Evolutionary conservation across 2,888 invertebrate genomes (phyloP).

Genomic region (Sminthurides aquaticus): DNA sequence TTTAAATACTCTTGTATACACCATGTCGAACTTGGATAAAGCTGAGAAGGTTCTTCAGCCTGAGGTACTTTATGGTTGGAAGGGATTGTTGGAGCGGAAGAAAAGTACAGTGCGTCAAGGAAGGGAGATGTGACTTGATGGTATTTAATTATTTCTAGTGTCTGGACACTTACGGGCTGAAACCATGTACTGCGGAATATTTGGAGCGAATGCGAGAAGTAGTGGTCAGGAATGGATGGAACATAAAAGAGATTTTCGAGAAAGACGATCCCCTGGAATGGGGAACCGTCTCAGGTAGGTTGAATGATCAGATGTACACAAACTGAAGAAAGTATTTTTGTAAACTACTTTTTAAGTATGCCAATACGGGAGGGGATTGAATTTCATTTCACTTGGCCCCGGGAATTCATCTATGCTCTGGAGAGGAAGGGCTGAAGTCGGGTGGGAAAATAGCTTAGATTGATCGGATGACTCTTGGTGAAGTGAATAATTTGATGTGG

Average conservation of each 20-base stretch:
- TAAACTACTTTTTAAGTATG: too few species aligned
- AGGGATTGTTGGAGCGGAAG: too few species aligned
- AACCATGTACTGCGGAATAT: constrained; percentile 41
- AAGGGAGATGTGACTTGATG: too few species aligned
- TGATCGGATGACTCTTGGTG: too few species aligned
- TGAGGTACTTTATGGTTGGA: background rate
- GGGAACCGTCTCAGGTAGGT: constrained; percentile 38
- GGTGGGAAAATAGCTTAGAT: background rate
- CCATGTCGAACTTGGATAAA: background rate
- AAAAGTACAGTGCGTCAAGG: too few species aligned
- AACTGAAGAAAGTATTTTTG: too few species aligned
- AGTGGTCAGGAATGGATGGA: constrained; percentile 25
- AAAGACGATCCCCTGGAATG: constrained; percentile 42
- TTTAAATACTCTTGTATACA: too few species aligned
- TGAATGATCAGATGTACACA: background rate
- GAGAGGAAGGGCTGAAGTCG: background rate
- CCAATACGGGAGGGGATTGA: too few species aligned
- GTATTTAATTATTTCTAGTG: constrained; percentile 24
- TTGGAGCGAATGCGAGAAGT: constrained; percentile 38
- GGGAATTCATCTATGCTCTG: too few species aligned
- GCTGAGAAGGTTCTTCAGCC: background rate
- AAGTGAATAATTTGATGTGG: too few species aligned
- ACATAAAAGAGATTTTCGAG: constrained; percentile 33
- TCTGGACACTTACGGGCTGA: constrained; percentile 40
- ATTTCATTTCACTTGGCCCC: too few species aligned